phyloP scores from a whole-genome alignment of 2,888 invertebrate genomes.

The Aromia moschata region DNA sequence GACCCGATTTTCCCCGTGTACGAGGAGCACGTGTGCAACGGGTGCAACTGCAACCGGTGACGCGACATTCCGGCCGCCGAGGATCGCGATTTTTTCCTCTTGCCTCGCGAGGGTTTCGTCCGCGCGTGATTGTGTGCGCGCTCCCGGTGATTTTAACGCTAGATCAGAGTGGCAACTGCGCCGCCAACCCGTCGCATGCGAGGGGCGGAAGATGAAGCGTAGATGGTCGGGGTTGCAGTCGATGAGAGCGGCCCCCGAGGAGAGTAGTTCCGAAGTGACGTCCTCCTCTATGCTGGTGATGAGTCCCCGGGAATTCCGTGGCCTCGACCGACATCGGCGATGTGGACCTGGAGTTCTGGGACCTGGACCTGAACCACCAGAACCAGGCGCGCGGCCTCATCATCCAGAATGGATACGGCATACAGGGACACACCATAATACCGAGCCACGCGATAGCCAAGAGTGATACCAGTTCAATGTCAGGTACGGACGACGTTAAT shows the following conservation, averaged over 20 bases:
- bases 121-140: slow-evolving; percentile 7
- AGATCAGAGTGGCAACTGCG: slow-evolving; percentile 20
- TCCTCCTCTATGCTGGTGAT: slow-evolving; percentile 77
- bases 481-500: slow-evolving; percentile 60
- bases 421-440: slow-evolving; percentile 59
- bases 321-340: slow-evolving; percentile 79
- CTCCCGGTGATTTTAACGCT: slow-evolving; percentile 24
- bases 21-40: slow-evolving; percentile 16
- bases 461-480: slow-evolving; percentile 63
- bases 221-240: slow-evolving; percentile 76
- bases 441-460: slow-evolving; percentile 57
- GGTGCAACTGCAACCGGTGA: slow-evolving; percentile 6
- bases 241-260: slow-evolving; percentile 75
- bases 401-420: slow-evolving; percentile 58
- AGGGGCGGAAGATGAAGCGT: slow-evolving; percentile 70
- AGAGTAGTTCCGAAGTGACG: slow-evolving; percentile 80
- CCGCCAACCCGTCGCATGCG: background rate
- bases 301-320: slow-evolving; percentile 77
- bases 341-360: slow-evolving; percentile 86
- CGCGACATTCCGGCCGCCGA: background rate
- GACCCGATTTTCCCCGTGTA: slow-evolving; percentile 19
- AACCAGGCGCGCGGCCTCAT: slow-evolving; percentile 55
- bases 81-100: background rate
- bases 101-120: background rate
- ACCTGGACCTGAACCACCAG: slow-evolving; percentile 69